Base-by-base conservation (phyloP, 2,113 vertebrate genomes). In the Bubo bubo region DNA sequence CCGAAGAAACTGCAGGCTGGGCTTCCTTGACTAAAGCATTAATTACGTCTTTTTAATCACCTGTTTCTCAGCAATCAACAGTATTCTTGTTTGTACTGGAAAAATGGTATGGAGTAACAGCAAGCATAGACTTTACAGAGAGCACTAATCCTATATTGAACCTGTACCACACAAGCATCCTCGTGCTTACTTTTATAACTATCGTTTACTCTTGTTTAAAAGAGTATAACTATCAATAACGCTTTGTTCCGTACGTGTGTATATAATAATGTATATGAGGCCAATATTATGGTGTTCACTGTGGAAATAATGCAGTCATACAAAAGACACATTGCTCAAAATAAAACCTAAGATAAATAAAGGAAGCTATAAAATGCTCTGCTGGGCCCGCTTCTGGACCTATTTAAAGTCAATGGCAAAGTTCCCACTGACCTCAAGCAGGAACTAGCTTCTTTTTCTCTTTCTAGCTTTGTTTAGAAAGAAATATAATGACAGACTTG, bases 321-420 rank as follows among this genome's bases (percentile, higher is more conserved):
- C n/a, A 58, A 82, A 90, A 96, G 91, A 95, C 71, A 91, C 89
- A 90, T 83, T 63, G 67, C 96, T 95, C 87, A 92, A 97, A 97
- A 97, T 97, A 96, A 96, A 96, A 95, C 81, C 28, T 94, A 97
- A 94, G 86, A 97, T 97, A 97, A 97, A 97, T 95, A 97, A 90
- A 96, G 96, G 94, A 96, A 96, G 84, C 91, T 94, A 94, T 97
- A 95, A 97, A 96, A 96, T 90, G 93, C 71, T 96, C 67, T 85
- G 85, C 58, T 90, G 87, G 89, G 89, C 79, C 84, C 0, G 2
- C 87, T 97, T 93, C 77, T 96, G 84, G 50, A 70, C 91, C 91
- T 96, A 90, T 96, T 97, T 96, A 97, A 95, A 96, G 84, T 83
- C 84, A 88, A 32, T 96, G 93, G 97, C 96, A 93, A 90, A 90